Evolutionary conservation across 2,113 vertebrate species (phyloP).

Genomic region (Chunga burmeisteri): DNA sequence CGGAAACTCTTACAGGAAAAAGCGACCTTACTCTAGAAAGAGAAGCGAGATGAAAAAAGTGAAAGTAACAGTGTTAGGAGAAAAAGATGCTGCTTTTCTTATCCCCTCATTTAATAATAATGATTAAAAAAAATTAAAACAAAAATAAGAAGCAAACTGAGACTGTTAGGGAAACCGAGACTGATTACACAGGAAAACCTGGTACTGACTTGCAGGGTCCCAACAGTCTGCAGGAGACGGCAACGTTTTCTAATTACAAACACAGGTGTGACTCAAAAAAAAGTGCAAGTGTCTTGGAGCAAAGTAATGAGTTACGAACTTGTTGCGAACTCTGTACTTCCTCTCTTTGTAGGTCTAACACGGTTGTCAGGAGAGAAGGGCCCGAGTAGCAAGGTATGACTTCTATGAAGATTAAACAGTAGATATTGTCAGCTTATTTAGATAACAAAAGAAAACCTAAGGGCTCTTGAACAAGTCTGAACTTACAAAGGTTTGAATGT

Average conservation of each 20-base stretch:
- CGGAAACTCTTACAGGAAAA: background rate
- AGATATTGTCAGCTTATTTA: constrained; percentile 54
- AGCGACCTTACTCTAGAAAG: background rate
- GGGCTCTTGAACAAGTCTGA: constrained; percentile 42
- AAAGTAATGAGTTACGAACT: constrained; percentile 30
- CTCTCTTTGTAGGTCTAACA: constrained; percentile 7
- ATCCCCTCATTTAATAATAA: background rate
- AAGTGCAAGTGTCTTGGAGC: constrained; percentile 23
- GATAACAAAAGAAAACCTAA: constrained; percentile 48
- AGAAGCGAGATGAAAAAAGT: background rate
- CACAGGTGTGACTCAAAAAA: constrained; percentile 42
- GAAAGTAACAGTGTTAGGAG: background rate
- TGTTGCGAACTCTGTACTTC: constrained; percentile 38
- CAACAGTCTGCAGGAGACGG: background rate
- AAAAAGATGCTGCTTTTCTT: background rate
- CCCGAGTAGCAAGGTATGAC: constrained; percentile 4
- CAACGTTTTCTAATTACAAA: background rate
- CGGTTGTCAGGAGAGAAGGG: constrained; percentile 22
- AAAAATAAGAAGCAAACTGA: background rate
- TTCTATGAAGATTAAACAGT: constrained; percentile 38
- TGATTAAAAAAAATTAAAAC: background rate
- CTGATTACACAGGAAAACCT: background rate
- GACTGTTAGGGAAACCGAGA: background rate
- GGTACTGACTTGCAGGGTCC: background rate
- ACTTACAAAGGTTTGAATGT: constrained; percentile 3